phyloP scores from a whole-genome alignment of 2,797 vertebrate species.

The Triplophysa yarkandensis region DNA sequence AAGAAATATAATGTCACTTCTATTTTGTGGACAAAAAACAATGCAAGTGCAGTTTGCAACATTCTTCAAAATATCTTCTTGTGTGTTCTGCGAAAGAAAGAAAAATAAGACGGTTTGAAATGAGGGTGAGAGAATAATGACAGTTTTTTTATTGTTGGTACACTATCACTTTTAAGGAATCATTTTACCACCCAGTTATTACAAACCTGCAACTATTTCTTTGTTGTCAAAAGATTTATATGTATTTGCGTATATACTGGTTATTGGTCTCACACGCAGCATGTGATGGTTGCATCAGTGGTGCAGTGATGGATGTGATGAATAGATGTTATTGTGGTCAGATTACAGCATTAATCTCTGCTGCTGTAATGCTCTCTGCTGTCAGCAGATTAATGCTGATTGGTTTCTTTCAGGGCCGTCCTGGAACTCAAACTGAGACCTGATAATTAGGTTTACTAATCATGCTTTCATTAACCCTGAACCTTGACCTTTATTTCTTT shows the following conservation, averaged over 20 bases:
- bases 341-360: slow-evolving; percentile 47
- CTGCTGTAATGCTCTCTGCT: slow-evolving; percentile 37
- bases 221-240: background rate
- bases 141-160: too few relatives aligned
- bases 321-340: slow-evolving; percentile 21
- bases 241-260: background rate
- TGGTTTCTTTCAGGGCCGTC: slow-evolving; percentile 47
- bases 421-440: slow-evolving; percentile 54
- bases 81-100: too few relatives aligned
- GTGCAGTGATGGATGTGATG: slow-evolving; percentile 34
- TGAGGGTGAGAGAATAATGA: too few relatives aligned
- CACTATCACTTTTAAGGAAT: too few relatives aligned
- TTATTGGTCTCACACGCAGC: slow-evolving; percentile 10
- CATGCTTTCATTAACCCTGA: slow-evolving; percentile 65
- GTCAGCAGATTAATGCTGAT: slow-evolving; percentile 54
- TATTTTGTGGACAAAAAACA: too few relatives aligned
- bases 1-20: too few relatives aligned
- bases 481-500: slow-evolving; percentile 48
- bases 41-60: too few relatives aligned
- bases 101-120: too few relatives aligned
- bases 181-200: too few relatives aligned
- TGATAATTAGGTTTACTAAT: slow-evolving; percentile 75
- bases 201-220: too few relatives aligned
- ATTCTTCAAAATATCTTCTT: too few relatives aligned
- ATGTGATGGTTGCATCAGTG: slow-evolving; percentile 29